phyloP scores from a whole-genome alignment of 2,888 invertebrate species.

The Drosophila kambysellisi region DNA sequence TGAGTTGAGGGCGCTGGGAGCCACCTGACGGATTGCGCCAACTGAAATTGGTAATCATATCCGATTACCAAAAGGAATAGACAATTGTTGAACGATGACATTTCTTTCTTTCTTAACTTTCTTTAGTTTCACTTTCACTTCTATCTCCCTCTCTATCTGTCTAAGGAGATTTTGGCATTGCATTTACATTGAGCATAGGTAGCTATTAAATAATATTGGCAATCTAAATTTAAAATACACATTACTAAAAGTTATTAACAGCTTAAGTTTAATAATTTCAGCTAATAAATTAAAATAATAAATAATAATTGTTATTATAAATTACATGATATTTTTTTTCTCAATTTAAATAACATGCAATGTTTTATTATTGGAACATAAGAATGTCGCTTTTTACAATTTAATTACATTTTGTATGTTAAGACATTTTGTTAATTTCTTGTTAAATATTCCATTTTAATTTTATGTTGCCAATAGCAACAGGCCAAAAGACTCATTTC shows the following conservation, averaged over 20 bases:
- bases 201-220: neutral
- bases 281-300: neutral
- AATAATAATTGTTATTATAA: neutral
- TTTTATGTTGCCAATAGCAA: neutral
- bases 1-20: slow-evolving; percentile 7
- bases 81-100: neutral
- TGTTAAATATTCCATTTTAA: neutral
- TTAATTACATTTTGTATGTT: neutral
- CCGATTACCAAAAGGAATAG: slow-evolving; percentile 9
- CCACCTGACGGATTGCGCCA: slow-evolving; percentile 1
- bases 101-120: neutral
- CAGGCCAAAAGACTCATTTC: slow-evolving; percentile 9
- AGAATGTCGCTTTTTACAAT: neutral
- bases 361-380: neutral
- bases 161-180: neutral
- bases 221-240: neutral
- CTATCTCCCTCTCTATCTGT: neutral
- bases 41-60: slow-evolving; percentile 17
- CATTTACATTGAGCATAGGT: neutral
- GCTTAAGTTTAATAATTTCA: neutral
- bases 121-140: neutral
- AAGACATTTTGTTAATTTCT: neutral
- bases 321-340: neutral
- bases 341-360: neutral
- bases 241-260: neutral